Base-by-base conservation (phyloP, 2,797 vertebrate genomes). In the Acanthurus tractus region DNA sequence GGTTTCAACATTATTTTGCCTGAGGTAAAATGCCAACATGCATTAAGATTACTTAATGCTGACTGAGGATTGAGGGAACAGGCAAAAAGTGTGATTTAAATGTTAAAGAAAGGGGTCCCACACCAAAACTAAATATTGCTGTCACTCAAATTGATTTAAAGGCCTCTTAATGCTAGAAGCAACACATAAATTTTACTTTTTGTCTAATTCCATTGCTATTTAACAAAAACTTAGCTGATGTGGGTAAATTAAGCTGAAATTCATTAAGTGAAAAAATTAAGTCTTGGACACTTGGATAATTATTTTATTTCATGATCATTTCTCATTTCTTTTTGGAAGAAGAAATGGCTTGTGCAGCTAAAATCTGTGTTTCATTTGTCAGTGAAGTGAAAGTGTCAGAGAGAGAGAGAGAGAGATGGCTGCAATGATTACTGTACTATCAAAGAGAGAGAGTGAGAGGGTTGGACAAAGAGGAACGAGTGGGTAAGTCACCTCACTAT, bases 401-500 rank as follows among this genome's bases (percentile, higher is more conserved):
- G 1, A 22, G 18, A 49, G 29, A 49, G 29, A 78, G 20, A 70
- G 45, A 69, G 58, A 64, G 52, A 65, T 15, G 34, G 2, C 64
- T 44, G 45, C 42, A 73, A 18, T 67, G 74, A 63, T 38, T 22
- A 55, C 61, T 54, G n/a, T 56, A 10, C 58, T 22, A 40, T 82
- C 58, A 81, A 74, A 77, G 46, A 63, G 22, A 38, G 17, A 49
- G 40, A 49, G 13, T 7, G 22, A 25, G 17, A 34, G 22, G 17
- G n/a, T 6, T 8, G 13, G 25, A 13, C 56, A 67, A 52, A 67
- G 49, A 29, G 40, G 54, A 81, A 48, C 13, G 55, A 80, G 50
- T 0, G 64, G 63, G 42, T 71, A 55, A 77, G 75, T 64, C 52
- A 55, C 78, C 78, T 81, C 69, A 29, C 74, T 65, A 18, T 70